Conservation (phyloP, 1,140 invertebrate genomes). For the Brachionus calyciflorus region DNA sequence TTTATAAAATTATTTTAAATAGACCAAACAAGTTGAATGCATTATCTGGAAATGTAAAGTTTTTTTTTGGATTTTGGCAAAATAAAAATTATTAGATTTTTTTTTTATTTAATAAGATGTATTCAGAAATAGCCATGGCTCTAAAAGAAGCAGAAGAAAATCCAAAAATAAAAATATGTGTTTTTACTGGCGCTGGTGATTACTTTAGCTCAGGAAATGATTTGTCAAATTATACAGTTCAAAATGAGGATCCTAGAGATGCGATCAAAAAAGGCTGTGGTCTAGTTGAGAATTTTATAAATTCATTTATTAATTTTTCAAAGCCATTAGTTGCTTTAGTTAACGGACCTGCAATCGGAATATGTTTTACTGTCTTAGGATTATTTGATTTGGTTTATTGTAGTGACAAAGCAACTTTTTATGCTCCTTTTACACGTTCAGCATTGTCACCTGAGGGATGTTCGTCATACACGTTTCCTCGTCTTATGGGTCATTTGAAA, state of each 20-base stretch:
- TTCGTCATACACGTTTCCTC: slow-evolving; percentile 77
- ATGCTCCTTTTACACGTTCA: slow-evolving; percentile 76
- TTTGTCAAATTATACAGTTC: slow-evolving; percentile 64
- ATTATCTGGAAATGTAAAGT: slow-evolving; percentile 64
- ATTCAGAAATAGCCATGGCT: slow-evolving; percentile 66
- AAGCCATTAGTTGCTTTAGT: slow-evolving; percentile 83
- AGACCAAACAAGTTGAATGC: slow-evolving; percentile 75
- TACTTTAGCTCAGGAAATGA: slow-evolving; percentile 86
- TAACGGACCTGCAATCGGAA: slow-evolving; percentile 89
- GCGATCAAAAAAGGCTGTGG: not conserved
- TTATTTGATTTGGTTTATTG: slow-evolving; percentile 86
- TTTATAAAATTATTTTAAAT: slow-evolving; percentile 67
- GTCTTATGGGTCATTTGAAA: slow-evolving; percentile 25
- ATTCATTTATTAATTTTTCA: slow-evolving; percentile 77
- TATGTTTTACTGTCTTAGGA: slow-evolving; percentile 75
- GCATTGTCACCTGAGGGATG: slow-evolving; percentile 79
- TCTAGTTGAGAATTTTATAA: slow-evolving; percentile 66
- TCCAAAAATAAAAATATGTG: slow-evolving; percentile 66
- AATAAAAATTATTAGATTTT: too few relatives aligned
- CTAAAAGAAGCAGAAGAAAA: slow-evolving; percentile 70
- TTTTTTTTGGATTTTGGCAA: slow-evolving; percentile 17
- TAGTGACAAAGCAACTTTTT: slow-evolving; percentile 71
- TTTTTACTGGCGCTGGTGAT: slow-evolving; percentile 72
- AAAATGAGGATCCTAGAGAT: slow-evolving; percentile 10
- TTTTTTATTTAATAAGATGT: slow-evolving; percentile 70